Conservation (phyloP, 2,113 vertebrate genomes). For the Ceratotherium simum region DNA sequence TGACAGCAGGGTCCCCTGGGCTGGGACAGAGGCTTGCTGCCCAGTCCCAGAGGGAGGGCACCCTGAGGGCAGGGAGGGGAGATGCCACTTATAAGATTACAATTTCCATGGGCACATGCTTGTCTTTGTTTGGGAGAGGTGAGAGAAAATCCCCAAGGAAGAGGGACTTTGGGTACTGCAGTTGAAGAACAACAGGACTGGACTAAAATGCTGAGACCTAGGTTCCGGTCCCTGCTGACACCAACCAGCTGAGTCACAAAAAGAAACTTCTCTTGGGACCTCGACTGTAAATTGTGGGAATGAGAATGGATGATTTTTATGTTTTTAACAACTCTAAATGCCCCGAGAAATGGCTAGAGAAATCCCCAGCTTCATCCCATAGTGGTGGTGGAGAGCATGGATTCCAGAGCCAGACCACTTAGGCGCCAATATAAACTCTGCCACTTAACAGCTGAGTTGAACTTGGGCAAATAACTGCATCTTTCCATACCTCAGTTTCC, state of each 20-base stretch:
- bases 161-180: background rate
- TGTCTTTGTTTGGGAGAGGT: background rate
- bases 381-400: background rate
- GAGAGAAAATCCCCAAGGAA: background rate
- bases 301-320: background rate
- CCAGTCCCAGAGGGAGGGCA: background rate
- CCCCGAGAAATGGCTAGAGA: background rate
- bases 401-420: background rate
- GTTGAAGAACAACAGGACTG: background rate
- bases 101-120: background rate
- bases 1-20: background rate
- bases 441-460: background rate
- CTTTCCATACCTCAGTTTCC: constrained; percentile 36
- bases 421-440: background rate
- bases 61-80: background rate
- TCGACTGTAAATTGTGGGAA: background rate
- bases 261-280: background rate
- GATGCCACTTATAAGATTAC: background rate
- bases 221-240: background rate
- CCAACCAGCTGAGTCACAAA: background rate
- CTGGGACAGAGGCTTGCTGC: background rate
- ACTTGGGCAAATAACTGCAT: background rate
- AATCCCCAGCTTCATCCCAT: background rate
- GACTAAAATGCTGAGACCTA: background rate
- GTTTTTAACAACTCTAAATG: constrained; percentile 5